These are phyloP conservation scores for Anthophora plumipes DNA, from an alignment of 2,888 invertebrate genomes.

Conservation along the genomic window DNA sequence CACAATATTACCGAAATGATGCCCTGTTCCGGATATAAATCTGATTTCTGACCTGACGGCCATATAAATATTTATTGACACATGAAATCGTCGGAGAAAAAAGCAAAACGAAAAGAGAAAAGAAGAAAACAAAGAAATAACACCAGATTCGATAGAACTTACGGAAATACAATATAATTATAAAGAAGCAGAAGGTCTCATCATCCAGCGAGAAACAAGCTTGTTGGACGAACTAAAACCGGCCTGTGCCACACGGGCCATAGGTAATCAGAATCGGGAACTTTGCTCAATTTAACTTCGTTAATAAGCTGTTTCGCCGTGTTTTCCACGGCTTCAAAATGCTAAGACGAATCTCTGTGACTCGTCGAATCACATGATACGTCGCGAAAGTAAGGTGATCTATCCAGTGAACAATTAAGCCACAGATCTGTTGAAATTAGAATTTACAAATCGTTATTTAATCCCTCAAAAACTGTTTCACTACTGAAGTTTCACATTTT, in stretches of 20 bases:
- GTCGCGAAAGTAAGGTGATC: no score
- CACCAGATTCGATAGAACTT: constrained; percentile 21
- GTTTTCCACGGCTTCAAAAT: constrained; percentile 39
- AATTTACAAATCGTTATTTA: no score
- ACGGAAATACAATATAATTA: constrained; percentile 23
- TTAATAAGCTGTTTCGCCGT: constrained; percentile 64
- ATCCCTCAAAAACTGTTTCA: no score
- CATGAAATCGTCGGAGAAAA: not conserved
- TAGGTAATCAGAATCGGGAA: constrained; percentile 62
- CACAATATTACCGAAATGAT: not conserved
- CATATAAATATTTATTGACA: constrained; percentile 10
- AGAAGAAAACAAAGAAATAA: no score
- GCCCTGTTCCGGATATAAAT: not conserved
- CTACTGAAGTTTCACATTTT: no score
- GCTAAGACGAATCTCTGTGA: constrained; percentile 24
- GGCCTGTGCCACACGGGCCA: constrained; percentile 33
- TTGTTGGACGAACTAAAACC: constrained; percentile 43
- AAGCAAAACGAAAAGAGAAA: not conserved
- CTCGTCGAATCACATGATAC: constrained; percentile 24
- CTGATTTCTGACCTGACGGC: not conserved
- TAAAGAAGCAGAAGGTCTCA: constrained; percentile 24
- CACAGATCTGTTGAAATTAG: no score
- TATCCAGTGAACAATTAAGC: no score
- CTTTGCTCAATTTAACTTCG: constrained; percentile 70
- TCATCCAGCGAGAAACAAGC: constrained; percentile 33